Percentiles rank a stretch among this genome's conserved stretches.
These are phyloP conservation scores for Fopius arisanus DNA, from an alignment of 1,140 invertebrate species.

Conservation along the genomic window DNA sequence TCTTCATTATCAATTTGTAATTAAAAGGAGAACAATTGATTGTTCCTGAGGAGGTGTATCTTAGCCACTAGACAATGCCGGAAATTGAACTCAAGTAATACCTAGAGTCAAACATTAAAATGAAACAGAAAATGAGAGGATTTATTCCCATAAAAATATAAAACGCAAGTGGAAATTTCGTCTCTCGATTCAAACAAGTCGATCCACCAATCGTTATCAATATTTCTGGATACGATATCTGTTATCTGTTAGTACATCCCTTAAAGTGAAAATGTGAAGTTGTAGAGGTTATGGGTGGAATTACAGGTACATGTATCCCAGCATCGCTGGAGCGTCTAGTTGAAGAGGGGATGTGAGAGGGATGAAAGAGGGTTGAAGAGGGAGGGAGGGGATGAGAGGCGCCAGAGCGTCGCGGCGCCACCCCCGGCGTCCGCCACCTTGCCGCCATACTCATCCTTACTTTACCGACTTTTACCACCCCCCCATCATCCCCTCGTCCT, in stretches of 20 bases:
- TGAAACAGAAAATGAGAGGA: no score
- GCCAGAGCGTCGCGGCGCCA: constrained; percentile 63
- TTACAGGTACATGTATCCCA: constrained; percentile 3
- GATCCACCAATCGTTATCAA: no score
- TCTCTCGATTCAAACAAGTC: no score
- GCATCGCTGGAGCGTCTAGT: constrained; percentile 10
- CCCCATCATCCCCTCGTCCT: neutral
- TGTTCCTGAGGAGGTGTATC: no score
- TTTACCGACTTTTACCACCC: neutral
- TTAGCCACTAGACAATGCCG: no score
- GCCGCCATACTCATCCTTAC: constrained; percentile 51
- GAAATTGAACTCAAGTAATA: no score
- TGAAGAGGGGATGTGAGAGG: neutral
- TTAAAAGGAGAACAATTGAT: no score
- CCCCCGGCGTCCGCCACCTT: constrained; percentile 60
- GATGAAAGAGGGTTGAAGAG: neutral
- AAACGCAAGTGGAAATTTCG: no score
- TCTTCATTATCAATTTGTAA: no score
- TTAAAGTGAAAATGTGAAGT: neutral
- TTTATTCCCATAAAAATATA: no score
- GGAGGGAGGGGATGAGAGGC: constrained; percentile 43
- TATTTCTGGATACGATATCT: no score
- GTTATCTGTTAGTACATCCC: neutral
- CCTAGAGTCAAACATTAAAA: no score
- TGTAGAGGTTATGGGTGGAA: neutral